Conservation (phyloP, 2,797 vertebrate genomes). For the Parauchenoglanis punctatus region DNA sequence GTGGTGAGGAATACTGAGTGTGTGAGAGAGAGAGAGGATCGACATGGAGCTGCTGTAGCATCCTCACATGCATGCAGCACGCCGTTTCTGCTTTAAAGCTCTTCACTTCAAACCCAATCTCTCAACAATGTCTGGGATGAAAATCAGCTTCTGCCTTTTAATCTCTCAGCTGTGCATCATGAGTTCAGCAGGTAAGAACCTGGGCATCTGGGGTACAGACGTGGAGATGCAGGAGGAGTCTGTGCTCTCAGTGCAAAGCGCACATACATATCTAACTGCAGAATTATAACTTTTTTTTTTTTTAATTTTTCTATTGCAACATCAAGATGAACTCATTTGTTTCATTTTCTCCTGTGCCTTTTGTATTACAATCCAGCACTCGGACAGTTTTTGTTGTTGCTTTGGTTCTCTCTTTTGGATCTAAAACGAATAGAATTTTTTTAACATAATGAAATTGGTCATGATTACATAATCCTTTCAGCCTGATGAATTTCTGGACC, state of each 20-base stretch:
- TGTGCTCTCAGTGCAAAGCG: neutral
- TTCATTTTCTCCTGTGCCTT: neutral
- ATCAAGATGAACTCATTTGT: neutral
- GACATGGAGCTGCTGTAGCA: constrained; percentile 28
- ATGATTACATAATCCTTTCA: neutral
- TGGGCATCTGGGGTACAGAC: neutral
- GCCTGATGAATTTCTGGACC: neutral
- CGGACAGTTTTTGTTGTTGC: neutral
- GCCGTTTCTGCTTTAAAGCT: neutral
- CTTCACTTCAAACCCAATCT: neutral
- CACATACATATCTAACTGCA: neutral
- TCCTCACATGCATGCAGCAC: neutral
- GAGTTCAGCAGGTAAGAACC: constrained; percentile 84
- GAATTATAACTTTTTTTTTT: neutral
- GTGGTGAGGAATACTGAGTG: constrained; percentile 1
- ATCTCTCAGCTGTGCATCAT: constrained; percentile 80
- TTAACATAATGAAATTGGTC: neutral
- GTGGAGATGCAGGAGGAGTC: neutral
- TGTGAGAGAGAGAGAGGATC: neutral
- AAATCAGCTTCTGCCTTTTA: constrained; percentile 67
- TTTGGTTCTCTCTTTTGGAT: neutral
- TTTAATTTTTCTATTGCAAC: neutral
- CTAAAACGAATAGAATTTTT: neutral
- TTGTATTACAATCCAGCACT: neutral
- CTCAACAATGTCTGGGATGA: constrained; percentile 73